Evolutionary conservation across 2,797 vertebrate species (phyloP), one percentile per base, ranked within the genome.

Genomic region (Pseudopleuronectes americanus): DNA sequence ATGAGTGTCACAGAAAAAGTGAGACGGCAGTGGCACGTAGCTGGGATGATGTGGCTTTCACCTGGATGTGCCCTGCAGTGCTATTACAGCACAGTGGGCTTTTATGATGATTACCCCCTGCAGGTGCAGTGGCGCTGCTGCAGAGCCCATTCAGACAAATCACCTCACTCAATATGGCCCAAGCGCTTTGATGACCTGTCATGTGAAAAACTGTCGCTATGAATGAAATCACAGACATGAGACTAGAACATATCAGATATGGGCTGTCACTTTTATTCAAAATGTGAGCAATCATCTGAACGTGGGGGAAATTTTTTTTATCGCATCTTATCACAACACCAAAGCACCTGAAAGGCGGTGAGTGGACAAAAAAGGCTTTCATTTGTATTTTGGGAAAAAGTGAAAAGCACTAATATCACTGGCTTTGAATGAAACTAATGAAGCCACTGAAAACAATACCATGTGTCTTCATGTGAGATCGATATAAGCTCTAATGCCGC

Each of bases 71-170:
- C 52, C 55, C 51, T 14, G 23, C 8, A 17, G 70, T 12, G 60
- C 66, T 56, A 57, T 68, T 55, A 68, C 23, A 69, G 55, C 43
- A 67, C 31, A 69, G 36, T 57, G 47, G 62, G 67, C 57, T 75
- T 81, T 61, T 73, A 70, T 57, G 64, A 79, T 73, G 73, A 71
- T 63, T 74, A n/a, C 64, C 28, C 68, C 66, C 57, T 68, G 21
- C 51, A 74, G 78, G 69, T 72, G 63, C 28, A 38, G 54, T 8
- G 5, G 26, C 55, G 33, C 61, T 43, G 70, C 76, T 60, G 63
- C 64, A 19, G 48, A 64, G 52, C 58, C 19, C 22, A 76, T 68
- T 72, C 64, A 57, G 72, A 73, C 24, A 38, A 61, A 58, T 76
- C 68, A 75, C 65, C 66, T 61, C 77, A 45, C 47, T 68, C 68